These are phyloP conservation scores for Lucilia cuprina DNA, from an alignment of 1,140 invertebrate species.

Conservation along the genomic window DNA sequence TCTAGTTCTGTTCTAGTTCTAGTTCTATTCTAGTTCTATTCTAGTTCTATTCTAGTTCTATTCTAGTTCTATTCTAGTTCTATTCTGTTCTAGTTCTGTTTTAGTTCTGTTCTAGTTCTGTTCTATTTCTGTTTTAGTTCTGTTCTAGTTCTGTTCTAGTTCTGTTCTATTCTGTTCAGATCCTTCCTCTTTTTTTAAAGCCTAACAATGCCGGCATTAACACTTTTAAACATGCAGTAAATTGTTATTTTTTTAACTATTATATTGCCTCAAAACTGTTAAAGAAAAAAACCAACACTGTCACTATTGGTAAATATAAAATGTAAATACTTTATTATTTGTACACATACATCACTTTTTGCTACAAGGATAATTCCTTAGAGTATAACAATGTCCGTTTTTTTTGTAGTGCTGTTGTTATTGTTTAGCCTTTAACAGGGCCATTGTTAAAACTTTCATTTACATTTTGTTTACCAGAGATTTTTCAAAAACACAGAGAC, in stretches of 20 bases:
- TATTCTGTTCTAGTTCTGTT: too few relatives aligned
- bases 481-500: not conserved
- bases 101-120: too few relatives aligned
- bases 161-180: not conserved
- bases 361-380: constrained; percentile 10
- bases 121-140: too few relatives aligned
- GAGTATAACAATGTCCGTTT: constrained; percentile 9
- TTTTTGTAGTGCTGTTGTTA: not conserved
- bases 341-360: constrained; percentile 11
- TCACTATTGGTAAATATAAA: constrained; percentile 3
- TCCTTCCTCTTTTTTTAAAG: not conserved
- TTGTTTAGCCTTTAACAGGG: not conserved
- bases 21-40: too few relatives aligned
- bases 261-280: not conserved
- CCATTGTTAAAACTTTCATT: constrained; percentile 17
- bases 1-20: not conserved
- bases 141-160: too few relatives aligned
- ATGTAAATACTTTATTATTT: constrained; percentile 18
- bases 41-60: too few relatives aligned
- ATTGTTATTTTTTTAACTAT: not conserved
- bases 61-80: too few relatives aligned
- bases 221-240: constrained; percentile 14
- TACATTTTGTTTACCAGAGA: constrained; percentile 7
- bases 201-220: not conserved
- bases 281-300: not conserved